These are phyloP conservation scores for Drosophila bocqueti DNA, from an alignment of 1,140 invertebrate species.

Conservation along the genomic window DNA sequence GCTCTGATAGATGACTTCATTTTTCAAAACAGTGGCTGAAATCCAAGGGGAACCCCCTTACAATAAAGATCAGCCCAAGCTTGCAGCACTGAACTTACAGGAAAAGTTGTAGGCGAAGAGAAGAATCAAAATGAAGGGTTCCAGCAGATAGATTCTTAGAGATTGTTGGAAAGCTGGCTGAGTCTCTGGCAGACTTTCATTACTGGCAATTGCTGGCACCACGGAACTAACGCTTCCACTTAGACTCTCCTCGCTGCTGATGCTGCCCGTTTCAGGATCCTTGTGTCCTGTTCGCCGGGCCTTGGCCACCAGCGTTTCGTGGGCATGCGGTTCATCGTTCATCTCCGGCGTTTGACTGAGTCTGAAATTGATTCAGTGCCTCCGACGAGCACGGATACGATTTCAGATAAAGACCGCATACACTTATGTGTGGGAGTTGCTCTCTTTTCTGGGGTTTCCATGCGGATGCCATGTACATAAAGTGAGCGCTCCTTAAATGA, in stretches of 20 bases:
- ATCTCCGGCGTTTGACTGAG: constrained; percentile 49
- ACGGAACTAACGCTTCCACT: background rate
- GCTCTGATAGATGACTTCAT: constrained; percentile 86
- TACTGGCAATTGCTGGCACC: background rate
- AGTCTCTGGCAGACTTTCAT: background rate
- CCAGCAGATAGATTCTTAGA: constrained; percentile 57
- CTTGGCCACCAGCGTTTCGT: constrained; percentile 61
- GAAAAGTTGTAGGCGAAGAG: constrained; percentile 81
- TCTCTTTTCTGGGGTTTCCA: constrained; percentile 51
- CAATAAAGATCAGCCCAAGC: background rate
- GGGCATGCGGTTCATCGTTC: constrained; percentile 65
- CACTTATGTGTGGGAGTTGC: constrained; percentile 23
- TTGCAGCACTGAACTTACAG: constrained; percentile 46
- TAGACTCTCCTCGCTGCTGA: constrained; percentile 22
- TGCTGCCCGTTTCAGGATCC: constrained; percentile 18
- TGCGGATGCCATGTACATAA: constrained; percentile 14
- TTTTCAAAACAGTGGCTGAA: constrained; percentile 86
- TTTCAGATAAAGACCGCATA: constrained; percentile 58
- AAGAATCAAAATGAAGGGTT: constrained; percentile 72
- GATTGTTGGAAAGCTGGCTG: background rate
- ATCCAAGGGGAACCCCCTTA: constrained; percentile 15
- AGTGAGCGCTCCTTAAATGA: constrained; percentile 11
- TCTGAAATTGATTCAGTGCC: constrained; percentile 17
- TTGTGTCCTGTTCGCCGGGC: background rate
- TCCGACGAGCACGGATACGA: constrained; percentile 11